Evolutionary conservation across 2,113 vertebrate genomes (phyloP), one percentile per base, ranked within the genome.

Genomic region (Salvator merianae): DNA sequence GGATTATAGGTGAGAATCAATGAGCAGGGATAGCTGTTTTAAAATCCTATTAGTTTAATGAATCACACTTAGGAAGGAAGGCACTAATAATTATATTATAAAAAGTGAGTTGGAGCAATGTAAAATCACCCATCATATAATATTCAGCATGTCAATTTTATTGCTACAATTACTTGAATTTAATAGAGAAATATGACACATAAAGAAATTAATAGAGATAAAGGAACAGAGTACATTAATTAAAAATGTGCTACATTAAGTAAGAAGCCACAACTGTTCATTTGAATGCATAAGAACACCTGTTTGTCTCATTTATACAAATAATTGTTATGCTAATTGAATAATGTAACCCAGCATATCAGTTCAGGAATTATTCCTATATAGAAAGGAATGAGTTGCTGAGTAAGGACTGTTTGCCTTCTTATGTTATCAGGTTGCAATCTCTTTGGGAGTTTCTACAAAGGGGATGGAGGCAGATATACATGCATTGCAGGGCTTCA

Each of bases 31-130:
- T 53, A 86, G 73, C 76, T 90, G 85, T 89, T 89, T 86, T 84
- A 92, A 93, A 92, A 83, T 72, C 83, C 85, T 94, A 89, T 87
- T 91, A 87, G 66, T 88, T 94, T 89, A 90, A 85, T 91, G 84
- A 84, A 91, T 93, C 88, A 92, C 80, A 63, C 79, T 91, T 90
- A 89, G 76, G 82, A 26, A 89, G 88, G 89, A 26, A 89, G 88
- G 89, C 55, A 68, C 81, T 92, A 90, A 87, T 90, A 93, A 91
- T 91, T 86, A 74, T 36, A 91, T 87, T 83, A 92, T 85, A 91
- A 91, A 90, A 91, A 84, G 81, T 55, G 82, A 90, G 88, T 82
- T 78, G 76, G 80, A 90, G 77, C 84, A 92, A 91, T 83, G 53
- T 91, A 90, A 90, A 94, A 85, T 81, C 88, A 84, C n/a, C 86